Base-by-base conservation (phyloP, 2,888 invertebrate genomes). In the Lycophotia porphyrea region DNA sequence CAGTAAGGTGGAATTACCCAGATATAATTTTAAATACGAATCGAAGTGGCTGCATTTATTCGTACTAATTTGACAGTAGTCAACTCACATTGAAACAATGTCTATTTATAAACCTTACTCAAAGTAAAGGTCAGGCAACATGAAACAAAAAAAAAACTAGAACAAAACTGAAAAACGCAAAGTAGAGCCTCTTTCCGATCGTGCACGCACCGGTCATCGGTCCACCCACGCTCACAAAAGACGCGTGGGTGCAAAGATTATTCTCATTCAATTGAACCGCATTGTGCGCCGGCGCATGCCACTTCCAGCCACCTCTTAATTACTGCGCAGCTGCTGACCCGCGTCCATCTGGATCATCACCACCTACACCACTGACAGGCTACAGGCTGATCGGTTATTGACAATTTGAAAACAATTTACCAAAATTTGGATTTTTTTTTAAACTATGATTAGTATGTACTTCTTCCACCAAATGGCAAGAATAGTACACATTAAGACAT, bases 241-340 rank as follows among this genome's bases (percentile, higher is more conserved):
- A 93, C 91, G 95, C 96, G 96, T 96, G 96, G 96, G 96, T 95
- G 96, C 95, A 96, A 96, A 96, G 96, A 96, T 96, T 96, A 96
- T 94, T 95, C 95, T 95, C 96, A 96, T 96, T 96, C 96, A 96
- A 96, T 96, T 96, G 96, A 96, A 93, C 93, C 91, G 95, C 95
- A 96, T 96, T 96, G 96, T 96, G 95, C 95, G 95, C 95, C 91
- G 92, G 94, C 96, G 96, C 96, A 95, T 95, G 95, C 95, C 96
- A 95, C 96, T 95, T 95, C 91, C 95, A 95, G 95, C 94, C 94
- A 95, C 95, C 95, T 95, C 96, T 96, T 96, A 96, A 96, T 96
- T 96, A 96, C 94, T 90, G 87, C 94, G 94, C 96, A 96, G 96
- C 96, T 96, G 96, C 95, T 95, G 95, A 94, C 95, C 95, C 92